These are phyloP conservation scores for Pan paniscus DNA, from an alignment of 2,113 vertebrate genomes.

Conservation along the genomic window DNA sequence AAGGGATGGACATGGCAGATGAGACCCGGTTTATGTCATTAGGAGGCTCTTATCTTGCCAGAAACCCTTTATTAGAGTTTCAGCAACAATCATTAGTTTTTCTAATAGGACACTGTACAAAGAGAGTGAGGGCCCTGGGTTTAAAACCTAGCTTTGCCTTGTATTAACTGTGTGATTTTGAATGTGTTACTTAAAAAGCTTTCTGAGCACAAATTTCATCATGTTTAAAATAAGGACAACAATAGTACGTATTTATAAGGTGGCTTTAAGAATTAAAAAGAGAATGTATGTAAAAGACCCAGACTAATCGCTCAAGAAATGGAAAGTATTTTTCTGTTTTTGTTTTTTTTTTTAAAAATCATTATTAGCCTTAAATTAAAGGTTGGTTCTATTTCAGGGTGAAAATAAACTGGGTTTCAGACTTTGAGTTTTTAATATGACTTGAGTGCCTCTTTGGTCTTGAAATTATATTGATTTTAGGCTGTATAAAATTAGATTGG, in stretches of 20 bases:
- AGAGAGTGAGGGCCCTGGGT: not conserved
- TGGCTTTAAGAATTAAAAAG: not conserved
- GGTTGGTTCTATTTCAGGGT: not conserved
- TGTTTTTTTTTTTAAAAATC: not conserved
- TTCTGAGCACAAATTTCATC: not conserved
- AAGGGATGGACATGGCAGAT: not conserved
- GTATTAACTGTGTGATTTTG: not conserved
- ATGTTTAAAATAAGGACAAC: conserved; percentile 11
- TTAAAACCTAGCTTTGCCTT: conserved; percentile 13
- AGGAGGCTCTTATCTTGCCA: not conserved
- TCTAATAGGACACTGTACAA: not conserved
- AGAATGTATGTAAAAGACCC: not conserved
- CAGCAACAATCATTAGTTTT: not conserved
- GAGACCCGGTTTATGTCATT: not conserved
- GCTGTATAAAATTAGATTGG: not conserved
- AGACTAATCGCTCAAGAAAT: not conserved
- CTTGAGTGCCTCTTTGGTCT: not conserved
- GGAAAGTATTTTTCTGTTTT: not conserved
- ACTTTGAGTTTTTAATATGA: not conserved
- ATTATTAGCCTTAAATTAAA: conserved; percentile 1
- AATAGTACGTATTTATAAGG: not conserved
- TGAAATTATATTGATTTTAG: conserved; percentile 12
- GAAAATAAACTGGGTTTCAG: not conserved
- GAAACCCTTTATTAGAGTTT: not conserved
- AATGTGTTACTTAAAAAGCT: not conserved